These are phyloP conservation scores for Callimorpha dominula DNA, from an alignment of 2,888 invertebrate genomes.

Conservation along the genomic window DNA sequence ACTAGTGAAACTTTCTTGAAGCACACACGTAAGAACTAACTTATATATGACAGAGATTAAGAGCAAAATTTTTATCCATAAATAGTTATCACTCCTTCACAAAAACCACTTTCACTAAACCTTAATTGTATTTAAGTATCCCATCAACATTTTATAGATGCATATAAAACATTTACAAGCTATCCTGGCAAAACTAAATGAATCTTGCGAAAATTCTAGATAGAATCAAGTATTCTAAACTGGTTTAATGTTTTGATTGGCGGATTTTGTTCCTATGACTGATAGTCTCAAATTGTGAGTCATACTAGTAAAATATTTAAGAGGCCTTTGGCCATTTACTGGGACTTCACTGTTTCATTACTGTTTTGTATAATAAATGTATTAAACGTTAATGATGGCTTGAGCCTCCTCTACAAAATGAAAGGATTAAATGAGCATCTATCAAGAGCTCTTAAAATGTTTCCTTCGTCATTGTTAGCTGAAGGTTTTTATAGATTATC, in stretches of 20 bases:
- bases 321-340: conserved; percentile 12
- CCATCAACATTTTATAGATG: conserved; percentile 36
- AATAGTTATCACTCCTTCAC: conserved; percentile 4
- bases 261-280: conserved; percentile 23
- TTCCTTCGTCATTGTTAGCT: neutral
- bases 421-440: neutral
- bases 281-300: conserved; percentile 27
- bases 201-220: conserved; percentile 17
- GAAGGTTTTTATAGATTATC: neutral
- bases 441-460: neutral
- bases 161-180: conserved; percentile 30
- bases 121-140: conserved; percentile 36
- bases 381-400: neutral
- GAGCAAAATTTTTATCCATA: neutral
- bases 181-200: conserved; percentile 15
- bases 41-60: no score
- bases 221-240: conserved; percentile 19
- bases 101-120: conserved; percentile 26
- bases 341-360: neutral
- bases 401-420: neutral
- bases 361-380: neutral
- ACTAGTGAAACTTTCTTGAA: neutral
- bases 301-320: conserved; percentile 22
- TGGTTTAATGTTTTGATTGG: conserved; percentile 40
- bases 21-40: neutral